Base-by-base conservation (phyloP, 2,888 invertebrate genomes). In the Galerucella calmariensis region DNA sequence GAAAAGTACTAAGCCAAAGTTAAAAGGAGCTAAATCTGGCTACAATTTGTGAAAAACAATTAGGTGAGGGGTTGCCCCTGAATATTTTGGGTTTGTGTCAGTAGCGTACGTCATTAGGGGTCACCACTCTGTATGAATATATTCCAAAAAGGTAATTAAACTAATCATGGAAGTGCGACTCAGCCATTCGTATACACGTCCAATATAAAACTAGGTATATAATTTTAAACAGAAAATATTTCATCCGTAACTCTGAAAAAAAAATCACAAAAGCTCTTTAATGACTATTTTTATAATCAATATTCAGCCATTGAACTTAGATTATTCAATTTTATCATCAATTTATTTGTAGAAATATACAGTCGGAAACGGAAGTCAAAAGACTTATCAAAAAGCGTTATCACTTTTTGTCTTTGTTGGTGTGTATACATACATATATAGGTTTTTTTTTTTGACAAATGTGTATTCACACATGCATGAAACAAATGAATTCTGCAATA, bases 401-500 rank as follows among this genome's bases (percentile, higher is more conserved):
- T 85, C 85, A 82, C 78, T 81, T 81, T 76, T 79, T 85, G 85
- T 85, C 83, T 84, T 84, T 83, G 83, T 84, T 83, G 79, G 76
- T 76, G 76, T 76, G 75, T 79, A 80, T 51, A 68, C 46, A 69
- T 56, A 59, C 74, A 46, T 65, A 44, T 20, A 20, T 20, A 20
- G 20, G n/a, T 14, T 35, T 35, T 78, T 80, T 82, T 83, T 84
- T 83, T 83, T 82, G 82, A 83, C 82, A 83, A 82, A 83, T 78
- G 80, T 79, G 81, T 81, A 83, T 76, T 84, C 85, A 85, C 85
- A 85, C 85, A 86, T 85, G 84, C 85, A 84, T 85, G 84, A 85
- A 85, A 84, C 84, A 83, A 85, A 84, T 83, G 84, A 85, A 83
- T 85, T 85, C 84, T 83, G 84, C 85, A 85, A 85, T 85, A 85